Evolutionary conservation across 2,113 vertebrate genomes (phyloP), one percentile per base, ranked within the genome.

Genomic region (Amphilophus citrinellus): DNA sequence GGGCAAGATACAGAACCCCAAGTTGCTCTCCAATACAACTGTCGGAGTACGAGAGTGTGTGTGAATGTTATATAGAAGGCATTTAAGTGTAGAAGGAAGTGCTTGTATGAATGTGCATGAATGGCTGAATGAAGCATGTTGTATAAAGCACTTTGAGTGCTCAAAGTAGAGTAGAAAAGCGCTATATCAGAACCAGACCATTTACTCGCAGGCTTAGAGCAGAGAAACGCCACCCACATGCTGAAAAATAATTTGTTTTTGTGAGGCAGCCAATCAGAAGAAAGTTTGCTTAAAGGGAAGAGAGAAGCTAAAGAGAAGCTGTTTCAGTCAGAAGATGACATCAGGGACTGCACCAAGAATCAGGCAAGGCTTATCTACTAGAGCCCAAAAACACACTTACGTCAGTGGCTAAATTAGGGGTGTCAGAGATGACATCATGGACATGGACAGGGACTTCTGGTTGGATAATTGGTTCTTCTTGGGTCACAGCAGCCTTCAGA

Each of bases 401-500:
- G 76, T 86, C 77, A n/a, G 2, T 20, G 47, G 27, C 11, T 20
- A 10, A 32, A 14, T 42, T 24, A 39, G 84, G 7, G 13, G 8
- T 3, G 5, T 66, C 32, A 1, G 58, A 62, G n/a, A 79, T 20
- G 27, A 44, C 50, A 20, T 87, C 80, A 62, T 71, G 78, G 42
- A 89, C 82, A 11, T 17, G 73, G 10, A 27, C 77, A 2, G 86
- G 65, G 24, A 14, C 44, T n/a, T 85, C 80, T 61, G 81, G 22
- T 78, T 58, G 83, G 22, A 59, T 13, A 10, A 27, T 0, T 5
- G 79, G 17, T 4, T 17, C 76, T 30, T 85, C 58, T 53, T 80
- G 84, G 53, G 62, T 80, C 59, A 81, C 79, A 2, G 87, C 88
- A 3, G 84, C 91, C 80, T 90, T 95, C 50, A 92, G 88, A 3